Conservation (phyloP, 2,888 invertebrate species). For the Brachypalpus laphriformis region DNA sequence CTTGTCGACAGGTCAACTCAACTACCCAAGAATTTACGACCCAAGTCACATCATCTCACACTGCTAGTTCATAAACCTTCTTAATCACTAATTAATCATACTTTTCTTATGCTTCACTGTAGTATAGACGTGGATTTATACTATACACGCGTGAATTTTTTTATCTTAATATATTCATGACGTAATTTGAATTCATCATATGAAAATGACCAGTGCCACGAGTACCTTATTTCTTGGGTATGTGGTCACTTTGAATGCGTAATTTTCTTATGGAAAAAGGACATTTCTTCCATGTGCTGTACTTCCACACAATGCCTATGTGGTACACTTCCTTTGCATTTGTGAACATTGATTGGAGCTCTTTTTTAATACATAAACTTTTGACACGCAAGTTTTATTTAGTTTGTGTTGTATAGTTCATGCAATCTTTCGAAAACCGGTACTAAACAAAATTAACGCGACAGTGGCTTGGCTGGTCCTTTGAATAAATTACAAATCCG, state of each 20-base stretch:
- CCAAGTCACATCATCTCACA: constrained; percentile 60
- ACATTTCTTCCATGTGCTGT: constrained; percentile 9
- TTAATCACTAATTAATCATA: constrained; percentile 72
- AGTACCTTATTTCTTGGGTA: not conserved
- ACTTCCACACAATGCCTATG: not conserved
- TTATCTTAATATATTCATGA: constrained; percentile 73
- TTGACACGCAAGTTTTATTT: constrained; percentile 57
- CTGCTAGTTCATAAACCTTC: constrained; percentile 39
- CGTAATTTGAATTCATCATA: constrained; percentile 63
- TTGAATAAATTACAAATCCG: constrained; percentile 31
- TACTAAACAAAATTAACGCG: constrained; percentile 16
- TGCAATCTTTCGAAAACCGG: constrained; percentile 26
- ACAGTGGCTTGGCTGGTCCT: constrained; percentile 27
- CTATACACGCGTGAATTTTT: constrained; percentile 22
- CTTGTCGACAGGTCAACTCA: constrained; percentile 34
- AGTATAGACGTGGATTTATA: constrained; percentile 19
- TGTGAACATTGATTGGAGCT: constrained; percentile 44
- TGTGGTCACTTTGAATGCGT: constrained; percentile 57
- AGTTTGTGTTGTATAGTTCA: not conserved
- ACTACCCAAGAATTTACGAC: constrained; percentile 42
- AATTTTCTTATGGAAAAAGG: constrained; percentile 37
- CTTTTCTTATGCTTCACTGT: constrained; percentile 48
- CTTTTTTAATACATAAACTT: not conserved
- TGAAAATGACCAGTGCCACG: constrained; percentile 26
- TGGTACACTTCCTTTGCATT: constrained; percentile 45